Evolutionary conservation across 2,888 invertebrate species (phyloP).

Genomic region (Ophraella communa): DNA sequence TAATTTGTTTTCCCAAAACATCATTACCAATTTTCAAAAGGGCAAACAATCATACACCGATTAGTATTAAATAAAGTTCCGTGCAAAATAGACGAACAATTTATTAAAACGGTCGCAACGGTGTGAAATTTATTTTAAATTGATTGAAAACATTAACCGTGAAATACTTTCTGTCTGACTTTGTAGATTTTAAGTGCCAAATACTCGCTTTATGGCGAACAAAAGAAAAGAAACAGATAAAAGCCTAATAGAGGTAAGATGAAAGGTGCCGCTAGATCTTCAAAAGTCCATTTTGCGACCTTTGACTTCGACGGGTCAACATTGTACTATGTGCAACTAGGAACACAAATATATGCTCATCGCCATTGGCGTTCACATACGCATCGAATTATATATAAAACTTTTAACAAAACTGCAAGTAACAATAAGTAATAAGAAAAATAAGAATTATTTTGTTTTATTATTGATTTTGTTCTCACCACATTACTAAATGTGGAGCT

Average conservation of each 20-base stretch:
- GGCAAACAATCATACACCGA: too few species aligned
- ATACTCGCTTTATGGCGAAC: slow-evolving; percentile 24
- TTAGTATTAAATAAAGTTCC: background rate
- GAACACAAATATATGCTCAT: slow-evolving; percentile 34
- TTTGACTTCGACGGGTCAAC: slow-evolving; percentile 40
- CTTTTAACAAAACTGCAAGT: too few species aligned
- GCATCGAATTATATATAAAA: too few species aligned
- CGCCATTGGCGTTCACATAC: slow-evolving; percentile 7
- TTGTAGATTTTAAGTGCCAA: slow-evolving; percentile 6
- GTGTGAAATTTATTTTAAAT: background rate
- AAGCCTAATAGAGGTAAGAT: slow-evolving; percentile 46
- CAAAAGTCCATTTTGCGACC: slow-evolving; percentile 43
- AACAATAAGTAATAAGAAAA: too few species aligned
- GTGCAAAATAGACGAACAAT: background rate
- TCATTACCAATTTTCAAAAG: too few species aligned
- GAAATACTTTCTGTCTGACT: background rate
- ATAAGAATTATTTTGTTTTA: too few species aligned
- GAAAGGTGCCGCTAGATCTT: slow-evolving; percentile 44
- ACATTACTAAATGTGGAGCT: too few species aligned
- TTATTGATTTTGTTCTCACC: too few species aligned
- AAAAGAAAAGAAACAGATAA: slow-evolving; percentile 39
- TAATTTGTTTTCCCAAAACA: too few species aligned
- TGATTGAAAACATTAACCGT: background rate
- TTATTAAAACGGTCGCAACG: background rate
- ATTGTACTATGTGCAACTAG: slow-evolving; percentile 41